Evolutionary conservation across 1,140 invertebrate genomes (phyloP), one percentile per base, ranked within the genome.

Genomic region (Atopsyche davidsoni): DNA sequence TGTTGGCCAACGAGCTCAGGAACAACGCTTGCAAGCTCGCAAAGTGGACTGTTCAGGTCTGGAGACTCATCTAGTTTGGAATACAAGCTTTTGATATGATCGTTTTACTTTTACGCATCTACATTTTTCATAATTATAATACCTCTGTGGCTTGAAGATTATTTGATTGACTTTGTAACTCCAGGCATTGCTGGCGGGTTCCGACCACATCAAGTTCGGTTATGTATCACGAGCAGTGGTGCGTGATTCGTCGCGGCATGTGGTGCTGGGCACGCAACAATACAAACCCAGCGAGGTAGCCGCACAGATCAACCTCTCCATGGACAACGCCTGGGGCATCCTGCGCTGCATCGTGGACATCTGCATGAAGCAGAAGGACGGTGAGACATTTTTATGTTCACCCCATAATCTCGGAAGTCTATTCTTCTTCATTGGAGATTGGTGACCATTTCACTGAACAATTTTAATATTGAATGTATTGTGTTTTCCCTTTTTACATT

Each of bases 261-360:
- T 97, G 10, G 97, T 99, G 53, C 75, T 99, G 24, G 96, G 96
- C 19, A 98, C 94, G 3, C 96, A 99, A 69, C 96, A 99, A 67
- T 98, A 96, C 69, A 96, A 96, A 64, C 97, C 97, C 2, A 85
- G 88, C 60, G 96, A 99, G 74, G 99, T 99, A 72, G 96, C 96
- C 4, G 92, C 89, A 2, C 96, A 99, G 73, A 99, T 99, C 61
- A 98, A 96, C 75, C 72, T 99, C 53, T 98, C 96, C 64, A 96
- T 99, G 93, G 97, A 99, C 65, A 99, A 99, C 70, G 94, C 90
- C 1, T 99, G 96, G 96, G 97, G 96, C 52, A 92, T 99, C 43
- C 71, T 99, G n/a, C 79, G 96, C 3, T 98, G 94, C 66, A 96
- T 99, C 57, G 89, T 99, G 63, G 96, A 99, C 65, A 87, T 96